Conservation (phyloP, 2,888 invertebrate species). For the Timema cristinae region DNA sequence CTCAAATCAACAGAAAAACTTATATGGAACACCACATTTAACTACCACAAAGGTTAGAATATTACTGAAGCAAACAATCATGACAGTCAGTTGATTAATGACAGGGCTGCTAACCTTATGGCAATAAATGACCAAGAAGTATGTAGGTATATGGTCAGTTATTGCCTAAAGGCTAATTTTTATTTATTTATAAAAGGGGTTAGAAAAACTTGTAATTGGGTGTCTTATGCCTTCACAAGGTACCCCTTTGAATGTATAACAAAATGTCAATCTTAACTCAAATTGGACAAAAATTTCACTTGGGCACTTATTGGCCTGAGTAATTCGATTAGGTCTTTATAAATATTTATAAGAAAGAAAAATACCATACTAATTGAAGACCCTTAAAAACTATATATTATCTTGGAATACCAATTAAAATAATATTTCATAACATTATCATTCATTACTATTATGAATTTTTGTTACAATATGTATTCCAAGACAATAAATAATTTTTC, state of each 20-base stretch:
- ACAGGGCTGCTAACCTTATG: not conserved
- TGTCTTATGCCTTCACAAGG: slow-evolving; percentile 1
- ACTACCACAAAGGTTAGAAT: not conserved
- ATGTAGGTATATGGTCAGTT: slow-evolving; percentile 4
- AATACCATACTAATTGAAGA: no score
- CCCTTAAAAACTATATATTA: no score
- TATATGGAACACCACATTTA: no score
- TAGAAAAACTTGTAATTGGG: not conserved
- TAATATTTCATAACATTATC: no score
- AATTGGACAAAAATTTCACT: slow-evolving; percentile 5
- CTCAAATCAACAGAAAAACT: no score
- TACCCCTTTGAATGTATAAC: slow-evolving; percentile 1
- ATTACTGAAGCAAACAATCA: not conserved
- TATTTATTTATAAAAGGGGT: not conserved
- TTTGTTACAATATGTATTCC: no score
- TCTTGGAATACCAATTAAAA: no score
- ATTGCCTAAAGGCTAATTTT: slow-evolving; percentile 2
- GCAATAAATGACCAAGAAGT: not conserved
- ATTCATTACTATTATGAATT: no score
- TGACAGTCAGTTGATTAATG: not conserved
- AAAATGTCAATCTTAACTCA: not conserved
- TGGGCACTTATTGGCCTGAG: not conserved
- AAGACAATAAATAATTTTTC: no score
- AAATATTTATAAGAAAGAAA: no score
- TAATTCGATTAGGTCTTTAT: not conserved